phyloP scores from a whole-genome alignment of 2,113 vertebrate species.

The Psilopsiagon aurifrons region DNA sequence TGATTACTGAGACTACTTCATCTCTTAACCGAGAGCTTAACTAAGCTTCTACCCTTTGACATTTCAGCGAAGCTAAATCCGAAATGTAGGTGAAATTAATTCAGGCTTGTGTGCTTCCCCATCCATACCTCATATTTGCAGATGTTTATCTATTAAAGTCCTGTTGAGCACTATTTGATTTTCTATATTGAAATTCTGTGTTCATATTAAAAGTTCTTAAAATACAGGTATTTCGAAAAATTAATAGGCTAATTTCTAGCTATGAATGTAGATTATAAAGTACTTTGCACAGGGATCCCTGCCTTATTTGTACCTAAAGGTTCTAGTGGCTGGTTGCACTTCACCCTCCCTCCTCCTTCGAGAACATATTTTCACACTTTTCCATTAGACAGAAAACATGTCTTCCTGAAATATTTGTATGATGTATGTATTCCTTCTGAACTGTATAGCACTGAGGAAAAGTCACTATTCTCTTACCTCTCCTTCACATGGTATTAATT shows the following conservation, averaged over 20 bases:
- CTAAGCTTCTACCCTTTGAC: not conserved
- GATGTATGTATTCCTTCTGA: not conserved
- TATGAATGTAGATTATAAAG: not conserved
- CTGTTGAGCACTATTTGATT: not conserved
- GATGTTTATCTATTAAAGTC: not conserved
- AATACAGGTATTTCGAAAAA: not conserved
- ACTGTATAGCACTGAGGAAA: not conserved
- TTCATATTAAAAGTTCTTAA: not conserved
- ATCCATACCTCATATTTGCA: not conserved
- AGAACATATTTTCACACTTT: not conserved
- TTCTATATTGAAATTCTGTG: not conserved
- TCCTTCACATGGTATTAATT: not conserved
- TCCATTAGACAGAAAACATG: not conserved
- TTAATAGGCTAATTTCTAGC: not conserved
- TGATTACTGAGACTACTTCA: not conserved
- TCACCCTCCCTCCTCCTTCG: not conserved
- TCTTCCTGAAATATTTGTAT: not conserved
- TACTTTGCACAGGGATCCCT: not conserved
- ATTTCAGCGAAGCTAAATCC: not conserved
- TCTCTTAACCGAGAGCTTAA: not conserved
- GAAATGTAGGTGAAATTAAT: not conserved
- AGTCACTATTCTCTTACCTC: not conserved
- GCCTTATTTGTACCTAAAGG: not conserved
- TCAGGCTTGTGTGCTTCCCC: not conserved
- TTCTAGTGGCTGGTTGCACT: accelerated